Percentiles rank a stretch among this genome's conserved stretches.
These are phyloP conservation scores for Tenthredo mesomela DNA, from an alignment of 2,888 invertebrate genomes.

Conservation along the genomic window DNA sequence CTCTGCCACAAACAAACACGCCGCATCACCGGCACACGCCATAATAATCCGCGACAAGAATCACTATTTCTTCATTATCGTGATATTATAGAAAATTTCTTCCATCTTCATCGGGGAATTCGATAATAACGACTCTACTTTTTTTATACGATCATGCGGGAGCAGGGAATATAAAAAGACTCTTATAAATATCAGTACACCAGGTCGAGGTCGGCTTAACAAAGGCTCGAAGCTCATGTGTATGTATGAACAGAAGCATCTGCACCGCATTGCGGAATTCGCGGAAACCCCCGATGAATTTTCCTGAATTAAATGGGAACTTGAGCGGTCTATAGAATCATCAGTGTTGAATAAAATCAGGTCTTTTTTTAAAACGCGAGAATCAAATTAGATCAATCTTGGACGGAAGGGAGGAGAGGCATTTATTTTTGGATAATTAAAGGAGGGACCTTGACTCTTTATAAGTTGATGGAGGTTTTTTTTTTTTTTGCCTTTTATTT, in stretches of 20 bases:
- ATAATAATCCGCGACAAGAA: constrained; percentile 10
- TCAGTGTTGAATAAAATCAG: not conserved
- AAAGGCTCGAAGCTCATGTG: not conserved
- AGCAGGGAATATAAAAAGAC: not conserved
- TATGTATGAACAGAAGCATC: not conserved
- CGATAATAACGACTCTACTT: not conserved
- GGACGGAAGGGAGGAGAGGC: not conserved
- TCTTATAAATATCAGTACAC: not conserved
- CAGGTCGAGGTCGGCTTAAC: not conserved
- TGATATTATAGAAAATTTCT: not conserved
- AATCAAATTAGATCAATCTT: constrained; percentile 9
- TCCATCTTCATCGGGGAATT: not conserved
- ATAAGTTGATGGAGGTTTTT: not conserved
- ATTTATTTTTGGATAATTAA: constrained; percentile 9
- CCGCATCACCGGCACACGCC: not conserved
- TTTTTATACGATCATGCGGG: not conserved
- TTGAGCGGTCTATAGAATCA: not conserved
- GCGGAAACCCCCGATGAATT: not conserved
- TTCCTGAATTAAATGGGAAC: not conserved
- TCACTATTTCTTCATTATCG: not conserved
- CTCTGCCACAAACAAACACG: constrained; percentile 14
- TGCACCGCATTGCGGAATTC: not conserved
- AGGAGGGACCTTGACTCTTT: constrained; percentile 4
- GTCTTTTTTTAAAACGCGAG: not conserved
- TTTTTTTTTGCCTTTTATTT: not conserved